phyloP scores from a whole-genome alignment of 2,797 vertebrate species.

The Enteromius paludinosus region DNA sequence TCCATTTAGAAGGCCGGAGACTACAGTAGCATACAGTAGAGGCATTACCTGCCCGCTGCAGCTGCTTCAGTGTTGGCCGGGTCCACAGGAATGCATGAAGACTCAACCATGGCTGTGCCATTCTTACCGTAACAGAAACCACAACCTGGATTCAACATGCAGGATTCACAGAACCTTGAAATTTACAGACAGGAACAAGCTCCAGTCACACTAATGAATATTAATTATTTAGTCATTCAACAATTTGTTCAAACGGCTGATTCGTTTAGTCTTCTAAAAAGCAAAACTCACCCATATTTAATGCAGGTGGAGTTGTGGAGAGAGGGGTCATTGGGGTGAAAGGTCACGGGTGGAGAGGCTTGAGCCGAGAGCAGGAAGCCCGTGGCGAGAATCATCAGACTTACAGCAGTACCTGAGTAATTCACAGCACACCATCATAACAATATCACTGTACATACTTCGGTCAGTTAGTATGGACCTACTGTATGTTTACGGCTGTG shows the following conservation, averaged over 20 bases:
- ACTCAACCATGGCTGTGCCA: slow-evolving; percentile 76
- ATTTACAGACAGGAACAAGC: neutral
- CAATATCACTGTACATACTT: neutral
- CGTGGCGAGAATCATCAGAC: slow-evolving; percentile 86
- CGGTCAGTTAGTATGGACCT: neutral
- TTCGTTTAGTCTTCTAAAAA: neutral
- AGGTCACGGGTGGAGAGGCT: slow-evolving; percentile 85
- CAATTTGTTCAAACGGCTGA: too few relatives aligned
- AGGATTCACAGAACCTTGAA: slow-evolving; percentile 87
- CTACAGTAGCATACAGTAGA: neutral
- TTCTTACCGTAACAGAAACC: slow-evolving; percentile 94
- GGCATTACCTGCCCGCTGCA: slow-evolving; percentile 87
- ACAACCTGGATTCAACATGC: slow-evolving; percentile 92
- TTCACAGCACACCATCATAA: neutral
- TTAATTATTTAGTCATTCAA: too few relatives aligned
- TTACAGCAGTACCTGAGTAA: slow-evolving; percentile 85
- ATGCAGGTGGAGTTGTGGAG: slow-evolving; percentile 85
- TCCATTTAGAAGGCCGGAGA: neutral
- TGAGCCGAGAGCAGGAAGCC: slow-evolving; percentile 93
- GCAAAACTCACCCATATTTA: slow-evolving; percentile 67
- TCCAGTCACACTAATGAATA: neutral
- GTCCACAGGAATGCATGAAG: slow-evolving; percentile 86
- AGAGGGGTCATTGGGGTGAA: slow-evolving; percentile 77
- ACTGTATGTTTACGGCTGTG: neutral
- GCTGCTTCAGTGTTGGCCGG: slow-evolving; percentile 80